A percentile compares a stretch with the other conserved stretches of the same genome.
Conservation (phyloP, 2,888 invertebrate genomes). For the Hymenopus coronatus region DNA sequence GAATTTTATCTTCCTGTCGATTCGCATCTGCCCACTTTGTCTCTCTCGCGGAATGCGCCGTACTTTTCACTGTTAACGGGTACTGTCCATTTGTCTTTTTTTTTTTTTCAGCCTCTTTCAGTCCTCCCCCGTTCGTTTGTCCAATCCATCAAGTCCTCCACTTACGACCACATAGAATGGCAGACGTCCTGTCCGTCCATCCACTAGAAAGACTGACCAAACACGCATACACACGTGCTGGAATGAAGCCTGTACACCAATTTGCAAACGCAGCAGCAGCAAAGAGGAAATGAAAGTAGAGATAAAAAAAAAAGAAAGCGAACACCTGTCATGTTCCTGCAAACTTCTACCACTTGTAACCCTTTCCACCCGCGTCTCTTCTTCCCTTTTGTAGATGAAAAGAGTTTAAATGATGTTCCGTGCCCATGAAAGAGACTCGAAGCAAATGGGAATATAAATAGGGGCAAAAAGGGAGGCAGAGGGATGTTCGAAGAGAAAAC, state of each 20-base stretch:
- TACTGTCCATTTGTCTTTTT: not conserved
- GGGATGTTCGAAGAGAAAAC: not conserved
- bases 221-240: not conserved
- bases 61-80: not conserved
- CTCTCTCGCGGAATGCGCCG: not conserved
- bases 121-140: not conserved
- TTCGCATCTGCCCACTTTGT: not conserved
- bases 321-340: constrained; percentile 21
- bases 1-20: not conserved
- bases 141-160: constrained; percentile 13
- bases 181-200: not conserved
- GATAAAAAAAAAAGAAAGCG: not conserved
- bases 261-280: constrained; percentile 24
- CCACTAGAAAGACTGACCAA: not conserved
- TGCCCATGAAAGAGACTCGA: constrained; percentile 4
- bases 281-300: constrained; percentile 24
- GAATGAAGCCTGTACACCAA: constrained; percentile 19
- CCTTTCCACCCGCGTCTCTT: not conserved
- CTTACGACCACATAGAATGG: constrained; percentile 1
- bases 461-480: not conserved
- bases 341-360: not conserved
- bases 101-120: not conserved
- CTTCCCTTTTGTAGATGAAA: not conserved
- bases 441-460: constrained; percentile 4
- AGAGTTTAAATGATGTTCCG: constrained; percentile 10